These are phyloP conservation scores for Leucozona laternaria DNA, from an alignment of 2,888 invertebrate species.

Conservation along the genomic window DNA sequence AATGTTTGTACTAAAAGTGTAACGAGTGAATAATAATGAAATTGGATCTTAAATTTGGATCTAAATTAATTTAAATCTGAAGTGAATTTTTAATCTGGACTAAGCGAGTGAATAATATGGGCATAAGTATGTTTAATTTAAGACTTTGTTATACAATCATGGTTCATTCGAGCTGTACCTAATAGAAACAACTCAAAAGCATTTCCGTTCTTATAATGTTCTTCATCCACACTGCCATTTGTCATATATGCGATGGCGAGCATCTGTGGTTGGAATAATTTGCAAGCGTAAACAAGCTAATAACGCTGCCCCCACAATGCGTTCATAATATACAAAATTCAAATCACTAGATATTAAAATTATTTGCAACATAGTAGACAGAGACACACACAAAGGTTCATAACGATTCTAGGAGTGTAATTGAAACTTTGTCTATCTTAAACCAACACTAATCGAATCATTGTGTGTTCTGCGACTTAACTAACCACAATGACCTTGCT, in stretches of 20 bases:
- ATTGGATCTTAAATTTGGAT: too few species aligned
- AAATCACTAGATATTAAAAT: not conserved
- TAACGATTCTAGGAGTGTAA: conserved; percentile 32
- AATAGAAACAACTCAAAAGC: not conserved
- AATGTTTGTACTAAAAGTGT: too few species aligned
- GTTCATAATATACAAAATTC: not conserved
- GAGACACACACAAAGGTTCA: not conserved
- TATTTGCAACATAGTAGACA: not conserved
- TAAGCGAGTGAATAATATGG: too few species aligned
- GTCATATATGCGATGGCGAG: not conserved
- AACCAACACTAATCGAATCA: conserved; percentile 67
- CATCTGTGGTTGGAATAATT: not conserved
- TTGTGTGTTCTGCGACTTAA: too few species aligned
- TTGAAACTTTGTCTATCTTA: conserved; percentile 60
- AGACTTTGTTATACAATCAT: too few species aligned
- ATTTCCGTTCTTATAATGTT: not conserved
- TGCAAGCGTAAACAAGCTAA: conserved; percentile 11
- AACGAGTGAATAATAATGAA: too few species aligned
- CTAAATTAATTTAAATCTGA: too few species aligned
- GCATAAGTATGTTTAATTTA: too few species aligned
- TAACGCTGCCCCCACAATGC: conserved; percentile 5
- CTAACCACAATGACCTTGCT: conserved; percentile 71
- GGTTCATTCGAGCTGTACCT: not conserved
- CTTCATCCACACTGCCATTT: not conserved
- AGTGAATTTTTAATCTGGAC: too few species aligned